A percentile compares a stretch with the other conserved stretches of the same genome.
Evolutionary conservation across 2,113 vertebrate species (phyloP).

Genomic region (Cavia porcellus): DNA sequence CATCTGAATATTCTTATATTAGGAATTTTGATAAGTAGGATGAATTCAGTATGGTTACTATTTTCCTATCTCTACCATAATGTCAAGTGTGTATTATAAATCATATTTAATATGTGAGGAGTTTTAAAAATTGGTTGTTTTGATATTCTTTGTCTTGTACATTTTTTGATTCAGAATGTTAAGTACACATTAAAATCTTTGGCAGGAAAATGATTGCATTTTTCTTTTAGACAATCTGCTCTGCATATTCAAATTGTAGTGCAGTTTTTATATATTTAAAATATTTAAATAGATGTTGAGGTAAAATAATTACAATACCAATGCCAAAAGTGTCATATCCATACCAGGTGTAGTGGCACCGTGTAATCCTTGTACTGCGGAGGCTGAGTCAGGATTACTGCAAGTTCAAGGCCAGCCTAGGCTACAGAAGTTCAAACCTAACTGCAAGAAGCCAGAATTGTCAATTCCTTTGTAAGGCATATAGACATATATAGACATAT

Average conservation of each 20-base stretch:
- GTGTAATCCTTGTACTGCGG: background rate
- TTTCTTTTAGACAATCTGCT: background rate
- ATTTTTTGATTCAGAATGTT: constrained; percentile 72
- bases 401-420: background rate
- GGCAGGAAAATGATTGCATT: constrained; percentile 51
- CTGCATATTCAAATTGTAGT: constrained; percentile 53
- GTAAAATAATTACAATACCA: constrained; percentile 40
- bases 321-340: background rate
- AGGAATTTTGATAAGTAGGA: constrained; percentile 69
- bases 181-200: constrained; percentile 71
- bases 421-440: background rate
- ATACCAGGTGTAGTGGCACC: background rate
- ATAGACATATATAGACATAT: background rate
- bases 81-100: constrained; percentile 59
- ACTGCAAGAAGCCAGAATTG: background rate
- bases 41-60: constrained; percentile 56
- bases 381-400: background rate
- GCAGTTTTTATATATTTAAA: constrained; percentile 50
- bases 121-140: constrained; percentile 75
- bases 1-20: constrained; percentile 70
- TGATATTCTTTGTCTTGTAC: constrained; percentile 68
- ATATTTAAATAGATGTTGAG: background rate
- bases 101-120: constrained; percentile 67
- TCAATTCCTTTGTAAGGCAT: constrained; percentile 27
- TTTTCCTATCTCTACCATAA: constrained; percentile 73